A percentile compares a stretch with the other conserved stretches of the same genome.
Conservation (phyloP, 2,888 invertebrate genomes). For the Arctia plantaginis region DNA sequence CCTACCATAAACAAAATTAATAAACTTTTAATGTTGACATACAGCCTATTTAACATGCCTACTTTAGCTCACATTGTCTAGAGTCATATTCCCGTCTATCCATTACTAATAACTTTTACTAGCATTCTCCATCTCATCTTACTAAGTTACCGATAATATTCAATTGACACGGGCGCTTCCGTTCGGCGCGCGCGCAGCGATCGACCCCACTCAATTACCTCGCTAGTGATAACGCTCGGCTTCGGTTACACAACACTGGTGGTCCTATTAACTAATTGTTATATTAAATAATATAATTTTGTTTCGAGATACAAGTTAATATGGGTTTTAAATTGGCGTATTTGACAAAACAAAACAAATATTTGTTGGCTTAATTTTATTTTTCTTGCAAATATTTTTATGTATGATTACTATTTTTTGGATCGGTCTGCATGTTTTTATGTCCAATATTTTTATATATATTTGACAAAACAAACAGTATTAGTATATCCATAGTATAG, state of each 20-base stretch:
- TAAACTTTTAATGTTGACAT: background rate
- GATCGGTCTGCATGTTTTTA: no score
- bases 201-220: constrained; percentile 55
- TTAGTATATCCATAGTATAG: no score
- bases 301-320: background rate
- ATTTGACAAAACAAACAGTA: no score
- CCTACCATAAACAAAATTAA: background rate
- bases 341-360: no score
- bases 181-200: constrained; percentile 48
- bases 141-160: constrained; percentile 36
- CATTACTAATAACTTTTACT: constrained; percentile 20
- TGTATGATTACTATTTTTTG: no score
- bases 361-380: background rate
- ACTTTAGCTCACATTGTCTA: background rate
- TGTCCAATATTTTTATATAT: no score
- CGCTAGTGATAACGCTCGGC: constrained; percentile 46
- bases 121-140: constrained; percentile 22
- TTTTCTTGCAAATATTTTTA: background rate
- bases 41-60: background rate
- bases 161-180: constrained; percentile 51
- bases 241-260: constrained; percentile 47
- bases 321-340: background rate
- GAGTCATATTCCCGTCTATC: constrained; percentile 20
- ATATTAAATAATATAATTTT: background rate
- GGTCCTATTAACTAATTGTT: constrained; percentile 38